phyloP scores from a whole-genome alignment of 2,113 vertebrate genomes.

The Coregonus clupeaformis region DNA sequence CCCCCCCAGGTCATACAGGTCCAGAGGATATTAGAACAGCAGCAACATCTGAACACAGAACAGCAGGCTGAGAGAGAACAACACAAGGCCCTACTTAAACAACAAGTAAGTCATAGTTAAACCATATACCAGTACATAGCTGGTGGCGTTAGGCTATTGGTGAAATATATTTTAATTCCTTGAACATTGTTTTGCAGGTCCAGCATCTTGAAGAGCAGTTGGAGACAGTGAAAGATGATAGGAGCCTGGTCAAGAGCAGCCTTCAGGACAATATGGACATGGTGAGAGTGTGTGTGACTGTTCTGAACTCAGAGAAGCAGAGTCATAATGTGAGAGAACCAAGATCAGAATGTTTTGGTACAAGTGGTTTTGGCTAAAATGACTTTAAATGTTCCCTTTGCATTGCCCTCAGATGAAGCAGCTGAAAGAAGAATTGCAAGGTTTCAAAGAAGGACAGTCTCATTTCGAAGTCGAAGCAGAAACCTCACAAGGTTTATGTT shows the following conservation, averaged over 20 bases:
- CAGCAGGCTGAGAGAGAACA: slow-evolving; percentile 16
- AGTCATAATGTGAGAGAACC: background rate
- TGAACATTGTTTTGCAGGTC: slow-evolving; percentile 26
- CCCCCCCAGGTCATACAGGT: slow-evolving; percentile 19
- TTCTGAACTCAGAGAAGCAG: background rate
- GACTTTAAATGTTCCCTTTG: background rate
- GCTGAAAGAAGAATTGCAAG: slow-evolving; percentile 28
- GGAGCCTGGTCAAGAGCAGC: background rate
- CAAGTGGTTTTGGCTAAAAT: no score
- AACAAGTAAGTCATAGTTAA: slow-evolving; percentile 16
- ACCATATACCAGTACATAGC: background rate
- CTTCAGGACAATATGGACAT: slow-evolving; percentile 11
- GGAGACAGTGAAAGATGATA: slow-evolving; percentile 6
- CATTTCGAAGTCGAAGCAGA: slow-evolving; percentile 3
- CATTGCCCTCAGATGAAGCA: slow-evolving; percentile 32
- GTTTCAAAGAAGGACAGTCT: background rate
- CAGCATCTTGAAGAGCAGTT: slow-evolving; percentile 36
- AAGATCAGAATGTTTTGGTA: no score
- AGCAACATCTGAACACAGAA: slow-evolving; percentile 18
- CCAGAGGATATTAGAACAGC: slow-evolving; percentile 27
- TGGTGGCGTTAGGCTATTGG: background rate
- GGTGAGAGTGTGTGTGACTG: slow-evolving; percentile 4
- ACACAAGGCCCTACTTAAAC: slow-evolving; percentile 22
- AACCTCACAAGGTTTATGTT: slow-evolving; percentile 26
- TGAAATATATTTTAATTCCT: background rate